Evolutionary conservation across 2,113 vertebrate species (phyloP).

Genomic region (Gila orcuttii): DNA sequence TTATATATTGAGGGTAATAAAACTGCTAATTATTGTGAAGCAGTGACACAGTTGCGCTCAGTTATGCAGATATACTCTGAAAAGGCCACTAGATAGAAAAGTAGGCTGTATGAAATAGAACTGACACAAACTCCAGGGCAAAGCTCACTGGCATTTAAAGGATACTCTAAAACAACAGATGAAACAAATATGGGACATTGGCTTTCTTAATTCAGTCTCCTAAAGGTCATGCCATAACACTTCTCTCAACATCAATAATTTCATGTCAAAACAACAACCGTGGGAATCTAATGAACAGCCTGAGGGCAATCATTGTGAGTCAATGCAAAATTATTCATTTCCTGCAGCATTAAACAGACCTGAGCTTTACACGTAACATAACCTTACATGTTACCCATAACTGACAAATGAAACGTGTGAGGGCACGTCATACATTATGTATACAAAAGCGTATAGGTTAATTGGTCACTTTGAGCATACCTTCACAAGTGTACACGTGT

Average conservation of each 20-base stretch:
- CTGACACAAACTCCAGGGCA: conserved; percentile 29
- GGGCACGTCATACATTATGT: not conserved
- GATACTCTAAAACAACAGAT: conserved; percentile 2
- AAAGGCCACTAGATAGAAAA: conserved; percentile 4
- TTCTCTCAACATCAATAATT: not conserved
- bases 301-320: not conserved
- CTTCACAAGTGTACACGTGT: not conserved
- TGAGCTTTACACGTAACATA: not conserved
- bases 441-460: not conserved
- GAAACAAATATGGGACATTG: not conserved
- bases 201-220: conserved; percentile 2
- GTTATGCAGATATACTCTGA: conserved; percentile 4
- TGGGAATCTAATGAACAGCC: conserved; percentile 10
- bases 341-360: not conserved
- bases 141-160: conserved; percentile 15
- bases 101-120: not conserved
- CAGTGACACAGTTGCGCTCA: not conserved
- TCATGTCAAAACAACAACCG: conserved; percentile 18
- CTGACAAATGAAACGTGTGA: not conserved
- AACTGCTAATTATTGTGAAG: not conserved
- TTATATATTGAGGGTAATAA: not conserved
- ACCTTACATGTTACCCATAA: not conserved
- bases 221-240: conserved; percentile 7
- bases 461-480: conserved; percentile 5
- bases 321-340: conserved; percentile 4